These are phyloP conservation scores for Tetranychus piercei DNA, from an alignment of 2,888 invertebrate species.

Conservation along the genomic window DNA sequence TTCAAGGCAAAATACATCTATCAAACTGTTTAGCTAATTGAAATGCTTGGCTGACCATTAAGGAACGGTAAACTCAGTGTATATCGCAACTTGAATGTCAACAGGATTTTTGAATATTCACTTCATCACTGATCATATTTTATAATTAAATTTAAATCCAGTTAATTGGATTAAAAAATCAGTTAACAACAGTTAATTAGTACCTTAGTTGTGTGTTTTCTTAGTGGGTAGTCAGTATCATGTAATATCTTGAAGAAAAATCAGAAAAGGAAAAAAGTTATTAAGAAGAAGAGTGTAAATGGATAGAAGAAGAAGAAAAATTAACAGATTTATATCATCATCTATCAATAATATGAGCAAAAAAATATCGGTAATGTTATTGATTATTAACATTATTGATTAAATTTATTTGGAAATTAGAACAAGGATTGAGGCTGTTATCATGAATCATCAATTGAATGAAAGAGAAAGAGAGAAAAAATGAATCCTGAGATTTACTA, in stretches of 20 bases:
- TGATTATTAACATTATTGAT: background rate
- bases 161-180: background rate
- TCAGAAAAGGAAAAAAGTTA: conserved; percentile 3
- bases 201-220: background rate
- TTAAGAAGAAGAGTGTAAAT: background rate
- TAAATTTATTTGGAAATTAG: background rate
- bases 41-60: no score
- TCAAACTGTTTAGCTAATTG: no score
- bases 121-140: no score
- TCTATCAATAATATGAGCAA: background rate
- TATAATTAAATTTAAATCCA: no score
- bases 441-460: background rate
- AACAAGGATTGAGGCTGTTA: background rate
- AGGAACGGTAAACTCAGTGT: background rate
- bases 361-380: background rate
- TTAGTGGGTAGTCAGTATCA: background rate
- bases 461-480: background rate
- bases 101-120: background rate
- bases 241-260: background rate
- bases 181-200: background rate
- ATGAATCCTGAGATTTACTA: background rate
- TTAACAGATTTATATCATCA: conserved; percentile 2
- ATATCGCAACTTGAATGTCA: background rate
- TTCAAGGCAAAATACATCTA: no score
- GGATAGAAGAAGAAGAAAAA: background rate